Conservation (phyloP, 53 echinoderm and acorn worm species). For the Hippasteria phrygiana region DNA sequence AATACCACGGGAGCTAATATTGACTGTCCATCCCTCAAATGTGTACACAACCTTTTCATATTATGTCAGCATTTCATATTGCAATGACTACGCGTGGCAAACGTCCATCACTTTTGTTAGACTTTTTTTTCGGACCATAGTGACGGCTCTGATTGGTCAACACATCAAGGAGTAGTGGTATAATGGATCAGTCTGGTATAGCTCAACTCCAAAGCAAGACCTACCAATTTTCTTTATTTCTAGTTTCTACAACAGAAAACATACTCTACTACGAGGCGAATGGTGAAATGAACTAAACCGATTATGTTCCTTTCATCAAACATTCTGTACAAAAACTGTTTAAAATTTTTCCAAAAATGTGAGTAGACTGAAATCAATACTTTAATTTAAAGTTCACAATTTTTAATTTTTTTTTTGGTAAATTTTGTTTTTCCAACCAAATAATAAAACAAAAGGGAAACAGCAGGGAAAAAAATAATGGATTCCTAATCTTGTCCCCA, state of each 20-base stretch:
- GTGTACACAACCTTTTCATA: too few relatives aligned
- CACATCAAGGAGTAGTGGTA: too few relatives aligned
- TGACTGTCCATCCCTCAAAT: too few relatives aligned
- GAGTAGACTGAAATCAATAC: not conserved
- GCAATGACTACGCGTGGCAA: too few relatives aligned
- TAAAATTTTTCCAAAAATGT: constrained; percentile 3
- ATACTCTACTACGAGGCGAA: not conserved
- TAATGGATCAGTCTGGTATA: too few relatives aligned
- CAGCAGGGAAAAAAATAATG: not conserved
- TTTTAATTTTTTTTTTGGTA: not conserved
- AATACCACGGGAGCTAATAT: too few relatives aligned
- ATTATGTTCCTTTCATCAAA: not conserved
- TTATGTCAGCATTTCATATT: too few relatives aligned
- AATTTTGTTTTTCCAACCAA: not conserved
- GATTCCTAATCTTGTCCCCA: not conserved
- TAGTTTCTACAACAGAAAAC: not conserved
- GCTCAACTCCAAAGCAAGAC: too few relatives aligned
- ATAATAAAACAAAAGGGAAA: not conserved
- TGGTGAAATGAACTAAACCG: not conserved
- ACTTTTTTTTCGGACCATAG: too few relatives aligned
- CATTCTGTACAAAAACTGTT: constrained; percentile 20
- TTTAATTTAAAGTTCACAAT: not conserved
- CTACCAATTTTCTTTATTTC: too few relatives aligned
- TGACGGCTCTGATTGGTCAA: too few relatives aligned
- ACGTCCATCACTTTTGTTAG: too few relatives aligned